Base-by-base conservation (phyloP, 2,888 invertebrate genomes). In the Ariolimax columbianus region DNA sequence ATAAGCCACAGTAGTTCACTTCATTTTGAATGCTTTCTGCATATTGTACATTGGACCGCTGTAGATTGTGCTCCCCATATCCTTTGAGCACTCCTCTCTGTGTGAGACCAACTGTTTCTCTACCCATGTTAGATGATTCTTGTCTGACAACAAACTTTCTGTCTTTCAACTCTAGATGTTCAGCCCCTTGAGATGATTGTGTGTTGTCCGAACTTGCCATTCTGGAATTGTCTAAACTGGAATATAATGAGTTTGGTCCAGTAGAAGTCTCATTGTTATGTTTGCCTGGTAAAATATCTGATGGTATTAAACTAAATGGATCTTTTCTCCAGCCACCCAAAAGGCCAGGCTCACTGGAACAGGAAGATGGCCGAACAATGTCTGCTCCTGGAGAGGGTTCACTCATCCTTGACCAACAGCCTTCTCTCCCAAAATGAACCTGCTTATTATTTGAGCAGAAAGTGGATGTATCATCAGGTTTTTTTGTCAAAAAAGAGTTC, bases 341-440 rank as follows among this genome's bases (percentile, higher is more conserved):
- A 36, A n/a, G n/a, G 66, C 43, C 38, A 68, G 79, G 43, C 30
- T 79, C 79, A 79, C 66, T 66, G 26, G 36, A 79, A 47, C 63
- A 66, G 3, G 79, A 66, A 19, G 79, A 43, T 30, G 79, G 79
- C 14, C 79, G 47, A 14, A 43, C 19, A 19, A 38, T 23, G 9
- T 55, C 66, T 51, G 43, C 9, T 30, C 3, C 66, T 38, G 33
- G 38, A 23, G 66, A 6, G 0, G 79, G 79, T 79, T 79, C 79
- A 79, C 43, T 79, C 66, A 66, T 55, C n/a, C 79, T n/a, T 30
- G 66, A 79, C 79, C 63, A 79, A 51, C 43, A 55, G 3, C 33
- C 0, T 19, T 38, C 77, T 59, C 59, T 38, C 7, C n/a, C 30
- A 47, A 11, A 38, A 30, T 75, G n/a, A 11, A 30, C 73, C 47